phyloP scores from a whole-genome alignment of 1,140 invertebrate genomes.

The Vanessa tameamea region DNA sequence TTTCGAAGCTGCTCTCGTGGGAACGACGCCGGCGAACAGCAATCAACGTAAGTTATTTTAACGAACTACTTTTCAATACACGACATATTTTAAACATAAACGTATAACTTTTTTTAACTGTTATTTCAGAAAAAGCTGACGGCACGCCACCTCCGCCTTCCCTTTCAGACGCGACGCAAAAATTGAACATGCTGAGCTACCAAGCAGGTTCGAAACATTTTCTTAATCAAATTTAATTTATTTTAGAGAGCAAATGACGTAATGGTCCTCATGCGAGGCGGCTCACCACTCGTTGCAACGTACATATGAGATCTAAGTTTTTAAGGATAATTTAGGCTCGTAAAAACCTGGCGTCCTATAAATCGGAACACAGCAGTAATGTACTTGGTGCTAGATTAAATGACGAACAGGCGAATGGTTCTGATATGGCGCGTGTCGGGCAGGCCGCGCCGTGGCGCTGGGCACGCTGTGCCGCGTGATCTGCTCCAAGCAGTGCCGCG shows the following conservation, averaged over 20 bases:
- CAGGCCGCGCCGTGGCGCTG: slow-evolving; percentile 96
- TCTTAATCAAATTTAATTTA: no score
- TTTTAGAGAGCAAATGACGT: no score
- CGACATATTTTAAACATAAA: no score
- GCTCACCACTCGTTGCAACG: no score
- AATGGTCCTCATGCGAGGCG: no score
- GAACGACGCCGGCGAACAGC: slow-evolving; percentile 70
- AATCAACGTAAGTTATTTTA: slow-evolving; percentile 54
- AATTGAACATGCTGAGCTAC: slow-evolving; percentile 72
- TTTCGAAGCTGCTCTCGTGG: slow-evolving; percentile 96
- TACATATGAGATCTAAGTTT: background rate
- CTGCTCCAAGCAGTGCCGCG: slow-evolving; percentile 97
- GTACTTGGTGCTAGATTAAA: no score
- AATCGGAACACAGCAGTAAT: no score
- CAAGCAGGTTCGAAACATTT: slow-evolving; percentile 61
- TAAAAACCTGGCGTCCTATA: background rate
- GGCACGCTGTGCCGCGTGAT: slow-evolving; percentile 97
- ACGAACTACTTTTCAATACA: no score
- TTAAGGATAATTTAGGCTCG: background rate
- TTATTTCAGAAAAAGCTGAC: slow-evolving; percentile 79
- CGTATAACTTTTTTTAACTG: background rate
- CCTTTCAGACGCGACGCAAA: slow-evolving; percentile 63
- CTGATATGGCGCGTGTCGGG: slow-evolving; percentile 55
- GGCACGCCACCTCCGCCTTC: slow-evolving; percentile 76
- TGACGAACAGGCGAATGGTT: no score